phyloP scores from a whole-genome alignment of 1,140 invertebrate species.

The Alviniconcha marisindica region DNA sequence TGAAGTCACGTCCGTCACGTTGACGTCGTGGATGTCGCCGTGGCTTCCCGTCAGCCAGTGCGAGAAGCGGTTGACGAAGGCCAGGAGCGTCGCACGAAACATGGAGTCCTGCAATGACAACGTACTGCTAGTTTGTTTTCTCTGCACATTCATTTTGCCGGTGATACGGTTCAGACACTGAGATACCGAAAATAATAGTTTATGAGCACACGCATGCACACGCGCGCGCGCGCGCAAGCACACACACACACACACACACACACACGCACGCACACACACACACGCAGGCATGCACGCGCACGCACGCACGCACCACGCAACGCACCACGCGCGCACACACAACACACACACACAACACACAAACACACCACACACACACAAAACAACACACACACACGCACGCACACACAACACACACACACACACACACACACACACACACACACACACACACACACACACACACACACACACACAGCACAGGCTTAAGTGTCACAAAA shows the following conservation, averaged over 20 bases:
- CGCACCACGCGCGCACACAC: neutral
- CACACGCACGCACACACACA: constrained; percentile 1
- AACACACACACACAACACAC: neutral
- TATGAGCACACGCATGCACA: too few relatives aligned
- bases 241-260: constrained; percentile 7
- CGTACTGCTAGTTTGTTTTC: too few relatives aligned
- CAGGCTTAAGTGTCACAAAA: too few relatives aligned
- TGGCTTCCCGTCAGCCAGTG: neutral
- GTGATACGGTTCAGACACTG: too few relatives aligned
- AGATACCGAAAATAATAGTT: too few relatives aligned
- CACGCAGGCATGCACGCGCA: neutral
- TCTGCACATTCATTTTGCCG: too few relatives aligned
- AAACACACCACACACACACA: neutral
- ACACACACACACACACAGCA: neutral
- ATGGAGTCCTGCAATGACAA: neutral
- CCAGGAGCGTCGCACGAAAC: neutral
- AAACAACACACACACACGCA: neutral
- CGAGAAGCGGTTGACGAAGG: neutral
- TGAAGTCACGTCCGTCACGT: neutral
- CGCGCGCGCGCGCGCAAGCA: neutral
- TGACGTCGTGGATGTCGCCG: neutral
- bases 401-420: neutral
- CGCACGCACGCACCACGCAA: neutral
- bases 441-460: neutral
- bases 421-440: constrained; percentile 3